A percentile compares a stretch with the other conserved stretches of the same genome.
phyloP scores from a whole-genome alignment of 1,140 invertebrate species.

The Piezodorus guildinii region DNA sequence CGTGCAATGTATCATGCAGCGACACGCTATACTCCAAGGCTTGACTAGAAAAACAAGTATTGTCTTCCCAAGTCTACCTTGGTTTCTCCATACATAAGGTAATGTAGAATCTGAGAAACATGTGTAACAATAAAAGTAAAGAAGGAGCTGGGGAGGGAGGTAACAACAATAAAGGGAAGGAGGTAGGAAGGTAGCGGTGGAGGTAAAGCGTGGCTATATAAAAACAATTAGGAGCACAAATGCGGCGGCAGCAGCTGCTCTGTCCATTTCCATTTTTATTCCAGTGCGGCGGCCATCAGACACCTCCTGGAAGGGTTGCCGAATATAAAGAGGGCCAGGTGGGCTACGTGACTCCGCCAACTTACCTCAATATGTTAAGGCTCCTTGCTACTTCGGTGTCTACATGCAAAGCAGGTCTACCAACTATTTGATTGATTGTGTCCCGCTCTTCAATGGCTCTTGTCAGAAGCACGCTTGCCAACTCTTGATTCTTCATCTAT shows the following conservation, averaged over 20 bases:
- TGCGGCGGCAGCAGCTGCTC: not conserved
- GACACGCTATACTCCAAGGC: too few species aligned
- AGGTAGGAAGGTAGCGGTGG: too few species aligned
- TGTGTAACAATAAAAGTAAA: too few species aligned
- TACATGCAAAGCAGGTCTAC: not conserved
- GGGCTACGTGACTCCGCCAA: slow-evolving; percentile 1
- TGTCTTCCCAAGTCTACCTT: too few species aligned
- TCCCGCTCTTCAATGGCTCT: not conserved
- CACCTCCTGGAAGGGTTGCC: too few species aligned
- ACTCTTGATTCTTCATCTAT: not conserved
- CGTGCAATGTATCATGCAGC: too few species aligned
- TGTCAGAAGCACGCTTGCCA: not conserved
- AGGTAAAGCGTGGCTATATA: slow-evolving; percentile 3
- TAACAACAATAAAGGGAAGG: too few species aligned
- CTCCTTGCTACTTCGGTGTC: not conserved
- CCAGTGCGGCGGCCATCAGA: not conserved
- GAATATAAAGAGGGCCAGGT: too few species aligned
- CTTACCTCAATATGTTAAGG: slow-evolving; percentile 12
- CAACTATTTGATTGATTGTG: not conserved
- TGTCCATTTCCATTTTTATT: slow-evolving; percentile 23
- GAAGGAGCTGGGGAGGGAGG: too few species aligned
- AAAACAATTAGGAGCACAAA: slow-evolving; percentile 6
- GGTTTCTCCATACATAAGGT: too few species aligned
- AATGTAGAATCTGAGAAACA: too few species aligned
- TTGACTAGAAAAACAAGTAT: too few species aligned